Evolutionary conservation across 2,888 invertebrate species (phyloP), one percentile per base, ranked within the genome.

Genomic region (Liodrosophila aerea): DNA sequence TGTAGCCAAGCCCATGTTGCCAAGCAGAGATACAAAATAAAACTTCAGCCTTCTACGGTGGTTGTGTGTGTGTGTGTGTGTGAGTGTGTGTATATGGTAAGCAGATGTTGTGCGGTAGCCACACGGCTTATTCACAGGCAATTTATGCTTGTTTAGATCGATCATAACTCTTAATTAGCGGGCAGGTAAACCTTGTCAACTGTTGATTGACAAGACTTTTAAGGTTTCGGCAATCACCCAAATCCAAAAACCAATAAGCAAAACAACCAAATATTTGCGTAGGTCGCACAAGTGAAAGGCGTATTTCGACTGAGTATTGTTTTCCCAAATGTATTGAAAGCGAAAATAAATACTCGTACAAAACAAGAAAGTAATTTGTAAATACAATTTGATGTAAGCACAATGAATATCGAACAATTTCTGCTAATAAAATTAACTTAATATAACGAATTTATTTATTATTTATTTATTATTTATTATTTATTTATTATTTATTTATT

Each of bases 131-230:
- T 60, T 56, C 51, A 49, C 51, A 45, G 59, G 37, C 76, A 82
- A 85, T 77, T 85, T 70, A 84, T 65, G 81, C 81, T 45, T 69
- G 85, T 67, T 73, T 81, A 66, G 64, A 75, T 64, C 81, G 85
- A 82, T 85, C 82, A 82, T 85, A 86, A 86, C 83, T 86, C 83
- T 85, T 86, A 82, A 82, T 82, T 82, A 82, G 78, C 73, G 31
- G 63, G 61, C 66, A 59, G 47, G 64, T 53, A 63, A 83, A 84
- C 81, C 86, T 77, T 80, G 86, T 84, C 80, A 85, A 76, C 82
- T 64, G 83, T 72, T 85, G 86, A 82, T 75, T 86, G 86, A 82
- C 85, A 86, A 82, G 82, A 73, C 78, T 86, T 68, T 86, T 70
- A 86, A 68, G 69, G 53, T 68, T 61, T 58, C 64, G 66, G 64